phyloP scores from a whole-genome alignment of 2,888 invertebrate genomes.

The Stomorhina lunata region DNA sequence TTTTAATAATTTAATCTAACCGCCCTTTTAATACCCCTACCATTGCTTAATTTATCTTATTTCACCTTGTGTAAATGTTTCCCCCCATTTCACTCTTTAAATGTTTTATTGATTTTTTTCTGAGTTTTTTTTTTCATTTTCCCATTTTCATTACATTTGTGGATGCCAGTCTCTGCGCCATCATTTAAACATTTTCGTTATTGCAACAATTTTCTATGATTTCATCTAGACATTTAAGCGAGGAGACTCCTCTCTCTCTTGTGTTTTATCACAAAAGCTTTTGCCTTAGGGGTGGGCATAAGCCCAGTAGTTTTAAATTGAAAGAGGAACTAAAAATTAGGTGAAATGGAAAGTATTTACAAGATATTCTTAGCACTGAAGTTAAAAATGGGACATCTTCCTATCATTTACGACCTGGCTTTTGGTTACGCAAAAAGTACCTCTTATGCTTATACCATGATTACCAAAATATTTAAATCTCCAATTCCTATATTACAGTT shows the following conservation, averaged over 20 bases:
- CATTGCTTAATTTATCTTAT: constrained; percentile 20
- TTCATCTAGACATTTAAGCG: constrained; percentile 53
- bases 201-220: constrained; percentile 48
- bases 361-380: no score
- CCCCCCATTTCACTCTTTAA: neutral
- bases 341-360: no score
- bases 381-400: no score
- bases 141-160: constrained; percentile 5
- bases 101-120: constrained; percentile 39
- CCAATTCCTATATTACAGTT: no score
- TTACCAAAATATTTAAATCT: no score
- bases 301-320: no score
- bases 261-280: neutral
- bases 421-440: no score
- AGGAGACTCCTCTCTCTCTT: constrained; percentile 13
- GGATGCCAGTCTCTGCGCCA: constrained; percentile 47
- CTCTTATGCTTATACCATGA: no score
- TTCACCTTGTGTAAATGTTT: constrained; percentile 39
- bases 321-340: no score
- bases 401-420: no score
- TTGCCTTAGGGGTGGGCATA: constrained; percentile 1
- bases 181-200: constrained; percentile 18
- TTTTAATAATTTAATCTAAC: no score
- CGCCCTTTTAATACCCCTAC: neutral
- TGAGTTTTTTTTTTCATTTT: constrained; percentile 4